phyloP scores from a whole-genome alignment of 2,797 vertebrate genomes.

The Florisuga fusca region DNA sequence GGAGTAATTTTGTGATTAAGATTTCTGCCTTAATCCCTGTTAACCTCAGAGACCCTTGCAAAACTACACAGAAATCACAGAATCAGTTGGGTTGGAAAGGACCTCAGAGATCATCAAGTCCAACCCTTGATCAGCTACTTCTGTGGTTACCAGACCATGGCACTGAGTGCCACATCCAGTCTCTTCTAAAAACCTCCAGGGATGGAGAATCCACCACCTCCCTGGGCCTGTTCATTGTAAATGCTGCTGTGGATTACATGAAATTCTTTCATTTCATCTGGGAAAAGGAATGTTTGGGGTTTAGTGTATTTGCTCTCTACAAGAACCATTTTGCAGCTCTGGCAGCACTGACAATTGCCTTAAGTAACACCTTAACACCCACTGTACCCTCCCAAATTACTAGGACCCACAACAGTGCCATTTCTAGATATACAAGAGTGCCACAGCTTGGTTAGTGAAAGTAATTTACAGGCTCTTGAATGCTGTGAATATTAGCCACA shows the following conservation, averaged over 20 bases:
- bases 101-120: too few relatives aligned
- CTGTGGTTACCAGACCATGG: too few relatives aligned
- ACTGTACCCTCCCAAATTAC: not conserved
- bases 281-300: not conserved
- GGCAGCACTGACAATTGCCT: not conserved
- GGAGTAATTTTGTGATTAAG: not conserved
- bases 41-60: not conserved
- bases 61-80: not conserved
- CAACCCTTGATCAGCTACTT: too few relatives aligned
- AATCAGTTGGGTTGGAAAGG: too few relatives aligned
- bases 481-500: not conserved
- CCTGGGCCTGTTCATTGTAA: not conserved
- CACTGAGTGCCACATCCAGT: too few relatives aligned
- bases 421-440: not conserved
- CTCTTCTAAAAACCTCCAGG: too few relatives aligned
- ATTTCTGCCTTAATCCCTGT: not conserved
- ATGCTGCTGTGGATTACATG: not conserved
- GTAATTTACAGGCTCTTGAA: not conserved
- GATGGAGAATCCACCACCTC: too few relatives aligned
- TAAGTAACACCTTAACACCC: not conserved
- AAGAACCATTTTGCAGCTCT: not conserved
- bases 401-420: not conserved
- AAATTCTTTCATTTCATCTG: not conserved
- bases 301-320: conserved; percentile 9
- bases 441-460: not conserved